Base-by-base conservation (phyloP, 2,113 vertebrate genomes). In the Coracopsis vasa region DNA sequence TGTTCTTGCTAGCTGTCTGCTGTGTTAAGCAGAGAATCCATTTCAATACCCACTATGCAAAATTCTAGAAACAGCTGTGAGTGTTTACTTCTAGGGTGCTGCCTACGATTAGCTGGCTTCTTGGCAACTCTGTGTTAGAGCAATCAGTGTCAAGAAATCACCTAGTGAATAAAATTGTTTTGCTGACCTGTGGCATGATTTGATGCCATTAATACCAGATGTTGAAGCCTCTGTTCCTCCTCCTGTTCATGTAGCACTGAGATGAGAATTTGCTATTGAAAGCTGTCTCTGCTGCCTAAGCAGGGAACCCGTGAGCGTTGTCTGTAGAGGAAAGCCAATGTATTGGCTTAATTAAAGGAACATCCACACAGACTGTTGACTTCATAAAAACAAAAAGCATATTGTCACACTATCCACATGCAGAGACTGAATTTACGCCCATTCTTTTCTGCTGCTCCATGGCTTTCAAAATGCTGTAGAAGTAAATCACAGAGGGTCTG, bases 201-300 rank as follows among this genome's bases (percentile, higher is more conserved):
- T 91, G 54, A 50, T 95, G 66, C 69, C 86, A 84, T 89, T 94
- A 91, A 69, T 86, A 87, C 25, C 56, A 95, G 77, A 84, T 86
- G 86, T 41, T 84, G 69, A 89, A 95, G 60, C 60, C 47, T 82
- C 62, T 92, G 72, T 35, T 83, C 29, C 48, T 71, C 41, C 64
- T 74, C 7, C 11, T 54, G 24, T 67, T 67, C 28, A 13, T 58
- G 33, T 15, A 37, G 44, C 28, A 50, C 42, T 31, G 60, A 65
- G 29, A 79, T 4, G 11, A 60, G 62, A 42, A 58, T 56, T 75
- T 65, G 4, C 54, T 82, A 23, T 25, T 54, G 60, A 44, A 94
- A 72, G 48, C 56, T 33, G 13, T 24, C 69, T 94, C 87, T 94
- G 9, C 31, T 94, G 90, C 80, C 56, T 71, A 48, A 66, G 16